Evolutionary conservation across 2,113 vertebrate species (phyloP), one percentile per base, ranked within the genome.

Genomic region (Rhinogobius similis): DNA sequence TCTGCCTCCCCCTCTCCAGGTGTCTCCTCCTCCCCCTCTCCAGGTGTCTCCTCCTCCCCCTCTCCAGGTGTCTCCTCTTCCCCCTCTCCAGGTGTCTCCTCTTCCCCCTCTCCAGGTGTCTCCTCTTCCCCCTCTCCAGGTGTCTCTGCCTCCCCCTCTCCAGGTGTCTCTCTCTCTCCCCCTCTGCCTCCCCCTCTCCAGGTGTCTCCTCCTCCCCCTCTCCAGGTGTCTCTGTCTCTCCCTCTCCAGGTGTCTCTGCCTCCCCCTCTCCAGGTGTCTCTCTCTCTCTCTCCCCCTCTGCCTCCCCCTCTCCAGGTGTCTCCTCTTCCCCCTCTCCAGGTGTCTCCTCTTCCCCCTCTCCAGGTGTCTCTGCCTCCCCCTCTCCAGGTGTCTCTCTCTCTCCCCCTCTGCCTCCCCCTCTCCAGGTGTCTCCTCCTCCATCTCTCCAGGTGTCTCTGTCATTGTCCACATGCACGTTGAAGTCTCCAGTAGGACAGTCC

Each of bases 131-230:
- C 69, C 73, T 72, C 81, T 64, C 73, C 82, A 2, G 75, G 62
- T 65, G 88, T 83, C 86, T 82, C 48, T 52, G 4, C 32, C 4
- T 36, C 8, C 32, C 3, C 94, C 94, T 93, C 92, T 91, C 32
- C 8, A 5, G 32, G 32, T 36, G 4, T 36, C 32, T 36, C 8
- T 8, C 8, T 3, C 23, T 11, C 23, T 5, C 12, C 13, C 55
- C 4, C 53, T 4, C 5, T 10, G 5, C 12, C 6, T 6, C 11
- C 48, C 56, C n/a, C n/a, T n/a, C n/a, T n/a, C n/a, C n/a, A n/a
- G n/a, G n/a, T n/a, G n/a, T n/a, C n/a, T n/a, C n/a, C n/a, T n/a
- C n/a, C n/a, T n/a, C n/a, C n/a, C n/a, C n/a, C n/a, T n/a, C n/a
- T n/a, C n/a, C n/a, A n/a, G n/a, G n/a, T n/a, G n/a, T n/a, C n/a